Evolutionary conservation across 1,140 invertebrate species (phyloP).

Genomic region (Bombus vancouverensis): DNA sequence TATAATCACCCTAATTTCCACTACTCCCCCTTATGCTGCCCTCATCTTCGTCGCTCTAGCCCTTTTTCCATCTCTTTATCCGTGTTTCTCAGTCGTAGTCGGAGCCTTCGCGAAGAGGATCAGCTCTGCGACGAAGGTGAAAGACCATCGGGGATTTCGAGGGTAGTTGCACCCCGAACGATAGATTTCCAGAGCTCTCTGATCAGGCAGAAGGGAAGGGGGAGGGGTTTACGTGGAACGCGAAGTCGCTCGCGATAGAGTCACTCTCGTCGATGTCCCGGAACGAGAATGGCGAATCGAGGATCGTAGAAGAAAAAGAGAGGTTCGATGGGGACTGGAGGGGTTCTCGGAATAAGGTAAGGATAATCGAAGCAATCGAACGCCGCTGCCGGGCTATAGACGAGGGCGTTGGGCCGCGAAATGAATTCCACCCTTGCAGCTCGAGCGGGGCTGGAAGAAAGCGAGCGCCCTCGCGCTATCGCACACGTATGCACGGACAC

Average conservation of each 20-base stretch:
- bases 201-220: no score
- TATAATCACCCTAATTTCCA: neutral
- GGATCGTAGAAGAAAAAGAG: constrained; percentile 37
- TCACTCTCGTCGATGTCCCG: constrained; percentile 16
- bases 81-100: neutral
- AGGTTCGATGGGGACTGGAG: constrained; percentile 30
- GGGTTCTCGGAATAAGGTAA: constrained; percentile 72
- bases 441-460: constrained; percentile 24
- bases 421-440: constrained; percentile 74
- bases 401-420: constrained; percentile 79
- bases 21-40: neutral
- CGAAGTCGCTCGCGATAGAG: constrained; percentile 26
- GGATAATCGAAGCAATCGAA: constrained; percentile 80
- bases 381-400: constrained; percentile 71
- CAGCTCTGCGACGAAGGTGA: constrained; percentile 2
- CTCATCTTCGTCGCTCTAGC: neutral
- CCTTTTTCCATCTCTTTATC: neutral
- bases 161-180: constrained; percentile 19
- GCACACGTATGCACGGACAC: neutral
- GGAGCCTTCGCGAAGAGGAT: neutral
- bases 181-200: constrained; percentile 29
- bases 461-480: constrained; percentile 1
- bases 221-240: neutral
- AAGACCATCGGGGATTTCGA: constrained; percentile 27
- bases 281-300: constrained; percentile 58